Percentiles rank a stretch among this genome's conserved stretches.
Conservation (phyloP, 1,140 invertebrate species). For the Neuroterus valhalla region DNA sequence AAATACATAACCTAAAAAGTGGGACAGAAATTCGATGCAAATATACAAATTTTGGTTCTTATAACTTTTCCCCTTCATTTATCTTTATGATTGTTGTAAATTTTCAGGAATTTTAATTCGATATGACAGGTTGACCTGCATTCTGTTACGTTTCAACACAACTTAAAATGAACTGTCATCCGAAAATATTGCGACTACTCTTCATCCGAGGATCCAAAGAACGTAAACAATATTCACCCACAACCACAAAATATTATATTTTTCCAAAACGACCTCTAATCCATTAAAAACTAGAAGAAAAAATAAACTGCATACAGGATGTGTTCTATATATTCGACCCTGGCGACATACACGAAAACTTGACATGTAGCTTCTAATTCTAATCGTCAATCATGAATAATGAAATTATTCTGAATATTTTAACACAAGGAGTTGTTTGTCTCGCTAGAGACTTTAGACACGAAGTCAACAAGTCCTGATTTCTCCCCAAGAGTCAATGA, state of each 20-base stretch:
- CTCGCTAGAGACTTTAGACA: not conserved
- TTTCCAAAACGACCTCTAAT: not conserved
- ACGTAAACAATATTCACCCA: not conserved
- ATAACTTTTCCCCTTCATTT: too few species aligned
- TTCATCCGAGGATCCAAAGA: not conserved
- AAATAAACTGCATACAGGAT: conserved; percentile 18
- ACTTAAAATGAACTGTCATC: conserved; percentile 35
- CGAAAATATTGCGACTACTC: not conserved
- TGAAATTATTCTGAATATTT: not conserved
- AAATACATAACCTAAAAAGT: too few species aligned
- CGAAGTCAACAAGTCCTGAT: conserved; percentile 16
- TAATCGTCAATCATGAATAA: not conserved
- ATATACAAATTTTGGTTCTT: too few species aligned
- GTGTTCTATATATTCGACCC: conserved; percentile 29
- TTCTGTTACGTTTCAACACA: conserved; percentile 15
- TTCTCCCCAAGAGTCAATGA: not conserved
- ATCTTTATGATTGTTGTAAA: too few species aligned
- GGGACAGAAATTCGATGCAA: too few species aligned
- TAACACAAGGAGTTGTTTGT: not conserved
- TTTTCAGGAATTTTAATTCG: too few species aligned
- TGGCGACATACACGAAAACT: conserved; percentile 10
- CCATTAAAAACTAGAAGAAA: conserved; percentile 2
- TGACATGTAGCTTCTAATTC: not conserved
- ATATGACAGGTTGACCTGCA: conserved; percentile 24
- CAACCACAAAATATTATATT: not conserved